A percentile compares a stretch with the other conserved stretches of the same genome.
Conservation (phyloP, 2,888 invertebrate genomes). For the Diploptera punctata region DNA sequence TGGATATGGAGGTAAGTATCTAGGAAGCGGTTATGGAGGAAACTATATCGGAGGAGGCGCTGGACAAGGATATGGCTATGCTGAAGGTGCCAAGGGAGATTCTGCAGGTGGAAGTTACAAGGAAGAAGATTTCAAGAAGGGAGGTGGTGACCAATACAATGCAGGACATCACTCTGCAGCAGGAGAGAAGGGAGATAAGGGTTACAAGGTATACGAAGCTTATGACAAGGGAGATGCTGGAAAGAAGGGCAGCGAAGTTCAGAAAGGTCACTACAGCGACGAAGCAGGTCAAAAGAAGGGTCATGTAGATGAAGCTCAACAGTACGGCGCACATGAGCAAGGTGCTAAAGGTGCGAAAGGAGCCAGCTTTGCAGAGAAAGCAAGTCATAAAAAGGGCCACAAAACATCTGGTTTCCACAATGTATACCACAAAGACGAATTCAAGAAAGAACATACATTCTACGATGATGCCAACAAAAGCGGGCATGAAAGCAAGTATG, state of each 20-base stretch:
- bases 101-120: conserved; percentile 49
- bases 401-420: conserved; percentile 75
- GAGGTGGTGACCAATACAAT: conserved; percentile 71
- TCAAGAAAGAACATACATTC: conserved; percentile 77
- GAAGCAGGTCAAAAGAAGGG: conserved; percentile 62
- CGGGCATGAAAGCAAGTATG: conserved; percentile 70
- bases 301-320: conserved; percentile 61
- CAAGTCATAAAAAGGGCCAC: conserved; percentile 71
- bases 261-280: conserved; percentile 62
- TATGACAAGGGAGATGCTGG: conserved; percentile 65
- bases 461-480: conserved; percentile 74
- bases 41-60: conserved; percentile 18
- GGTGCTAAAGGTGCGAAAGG: conserved; percentile 62
- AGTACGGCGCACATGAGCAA: conserved; percentile 63
- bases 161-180: conserved; percentile 68
- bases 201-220: conserved; percentile 58
- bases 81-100: conserved; percentile 4
- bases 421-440: conserved; percentile 77
- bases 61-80: conserved; percentile 4
- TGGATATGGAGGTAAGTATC: not conserved
- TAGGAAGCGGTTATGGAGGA: conserved; percentile 29
- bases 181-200: conserved; percentile 74
- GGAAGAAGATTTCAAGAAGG: conserved; percentile 58
- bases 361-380: conserved; percentile 63
- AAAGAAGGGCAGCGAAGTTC: conserved; percentile 60